Evolutionary conservation across 2,888 invertebrate genomes (phyloP), one percentile per base, ranked within the genome.

Genomic region (Idaea straminata): DNA sequence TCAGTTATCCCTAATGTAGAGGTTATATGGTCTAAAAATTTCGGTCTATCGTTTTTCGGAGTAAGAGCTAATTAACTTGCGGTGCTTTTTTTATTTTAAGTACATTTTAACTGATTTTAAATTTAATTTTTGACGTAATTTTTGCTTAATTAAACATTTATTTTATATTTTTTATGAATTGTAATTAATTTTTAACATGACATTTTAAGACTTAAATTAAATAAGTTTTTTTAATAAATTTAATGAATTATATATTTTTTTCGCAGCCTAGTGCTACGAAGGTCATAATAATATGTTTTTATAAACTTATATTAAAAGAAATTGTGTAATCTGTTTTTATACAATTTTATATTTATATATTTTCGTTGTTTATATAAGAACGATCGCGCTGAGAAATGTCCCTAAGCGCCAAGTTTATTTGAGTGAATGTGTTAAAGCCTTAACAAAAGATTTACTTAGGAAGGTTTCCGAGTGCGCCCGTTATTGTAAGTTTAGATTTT

Each of bases 401-500:
- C 25, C 25, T 25, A 25, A 25, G 25, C 1, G 1, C 25, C 1
- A 25, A 3, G 25, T 25, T 25, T 25, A 25, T 1, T 25, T 25
- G 25, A 25, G 25, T 25, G 25, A 25, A 25, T 25, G 25, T 25
- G 25, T 2, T 3, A 25, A 25, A 25, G 25, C 25, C 25, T 25
- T 25, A 25, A 25, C 25, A 2, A 25, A 25, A 25, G 25, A 25
- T 36, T 36, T 36, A 36, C 47, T 47, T 25, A 25, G 47, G 10
- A 10, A 47, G 13, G 10, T 47, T 47, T 47, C 47, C 13, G 47
- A 47, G 13, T 13, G 47, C 10, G 7, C 13, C 47, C 47, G 7
- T 47, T 47, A 13, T 4, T 47, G 5, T 47, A 47, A 6, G 47
- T 47, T 47, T 67, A 63, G 68, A 69, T 67, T 72, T 74, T 66